Evolutionary conservation across 30 jellyfish, hydroid and myxozoan genomes (phyloP).

Genomic region (Aurelia aurita complex sp. Pacific): DNA sequence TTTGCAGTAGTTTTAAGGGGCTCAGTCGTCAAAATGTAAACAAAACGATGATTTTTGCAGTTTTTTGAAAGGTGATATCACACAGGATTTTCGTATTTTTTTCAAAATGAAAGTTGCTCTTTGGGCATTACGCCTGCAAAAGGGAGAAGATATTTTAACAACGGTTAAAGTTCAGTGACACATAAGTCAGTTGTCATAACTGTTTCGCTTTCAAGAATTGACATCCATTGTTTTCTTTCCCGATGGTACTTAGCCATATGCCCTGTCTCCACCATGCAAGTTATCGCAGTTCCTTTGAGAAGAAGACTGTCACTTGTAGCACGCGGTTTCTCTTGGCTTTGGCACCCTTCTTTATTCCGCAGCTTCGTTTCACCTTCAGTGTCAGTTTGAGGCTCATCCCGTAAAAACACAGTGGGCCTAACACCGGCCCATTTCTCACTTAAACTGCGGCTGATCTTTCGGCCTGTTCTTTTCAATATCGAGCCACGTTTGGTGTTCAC

Average conservation of each 20-base stretch:
- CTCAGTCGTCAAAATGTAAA: too few relatives aligned
- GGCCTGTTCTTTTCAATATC: conserved; percentile 12
- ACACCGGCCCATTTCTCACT: conserved; percentile 26
- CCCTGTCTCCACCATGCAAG: conserved; percentile 86
- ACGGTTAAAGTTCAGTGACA: conserved; percentile 77
- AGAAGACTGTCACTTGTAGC: conserved; percentile 85
- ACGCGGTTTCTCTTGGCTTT: conserved; percentile 39
- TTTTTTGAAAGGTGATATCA: too few relatives aligned
- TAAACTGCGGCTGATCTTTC: conserved; percentile 22
- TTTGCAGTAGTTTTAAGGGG: too few relatives aligned
- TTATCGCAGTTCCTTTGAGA: conserved; percentile 50
- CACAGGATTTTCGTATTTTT: too few relatives aligned
- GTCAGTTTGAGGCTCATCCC: neutral
- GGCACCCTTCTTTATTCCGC: neutral
- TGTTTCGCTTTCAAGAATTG: conserved; percentile 42
- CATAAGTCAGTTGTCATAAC: conserved; percentile 81
- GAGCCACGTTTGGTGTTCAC: conserved; percentile 5
- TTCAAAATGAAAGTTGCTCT: too few relatives aligned
- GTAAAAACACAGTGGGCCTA: conserved; percentile 6
- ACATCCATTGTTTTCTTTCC: conserved; percentile 66
- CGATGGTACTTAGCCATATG: conserved; percentile 78
- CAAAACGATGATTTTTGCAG: too few relatives aligned
- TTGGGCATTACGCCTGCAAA: too few relatives aligned
- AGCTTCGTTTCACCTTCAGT: neutral
- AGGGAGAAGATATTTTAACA: too few relatives aligned